phyloP scores from a whole-genome alignment of 2,797 vertebrate species.

The Poecilia picta region DNA sequence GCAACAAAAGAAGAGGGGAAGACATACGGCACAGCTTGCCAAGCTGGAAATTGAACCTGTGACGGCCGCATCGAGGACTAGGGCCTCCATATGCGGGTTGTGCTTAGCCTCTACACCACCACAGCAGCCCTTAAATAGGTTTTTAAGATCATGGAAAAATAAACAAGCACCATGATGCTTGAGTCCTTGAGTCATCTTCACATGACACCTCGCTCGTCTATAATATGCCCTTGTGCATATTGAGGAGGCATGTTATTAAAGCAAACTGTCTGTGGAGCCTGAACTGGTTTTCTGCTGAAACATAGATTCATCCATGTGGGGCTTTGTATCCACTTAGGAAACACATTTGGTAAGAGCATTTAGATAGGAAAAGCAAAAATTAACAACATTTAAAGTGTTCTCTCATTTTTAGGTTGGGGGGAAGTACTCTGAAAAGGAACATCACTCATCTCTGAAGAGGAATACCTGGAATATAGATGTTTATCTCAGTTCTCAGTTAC shows the following conservation, averaged over 20 bases:
- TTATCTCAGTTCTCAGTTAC: not conserved
- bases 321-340: not conserved
- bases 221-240: conserved; percentile 10
- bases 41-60: too few species aligned
- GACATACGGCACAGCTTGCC: too few species aligned
- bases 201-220: not conserved
- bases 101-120: too few species aligned
- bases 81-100: too few species aligned
- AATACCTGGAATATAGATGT: not conserved
- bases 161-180: not conserved
- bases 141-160: not conserved
- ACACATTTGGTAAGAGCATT: not conserved
- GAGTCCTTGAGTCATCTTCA: conserved; percentile 26
- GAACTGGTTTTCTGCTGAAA: not conserved
- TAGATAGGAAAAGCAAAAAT: not conserved
- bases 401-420: not conserved
- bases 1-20: too few species aligned
- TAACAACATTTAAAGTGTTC: not conserved
- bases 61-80: too few species aligned
- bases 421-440: not conserved
- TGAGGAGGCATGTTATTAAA: conserved; percentile 12
- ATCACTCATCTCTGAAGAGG: not conserved
- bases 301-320: not conserved
- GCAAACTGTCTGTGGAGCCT: conserved; percentile 10
- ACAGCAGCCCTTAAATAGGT: too few species aligned